Evolutionary conservation across 2,797 vertebrate genomes (phyloP), one percentile per base, ranked within the genome.

Genomic region (Picus viridis): DNA sequence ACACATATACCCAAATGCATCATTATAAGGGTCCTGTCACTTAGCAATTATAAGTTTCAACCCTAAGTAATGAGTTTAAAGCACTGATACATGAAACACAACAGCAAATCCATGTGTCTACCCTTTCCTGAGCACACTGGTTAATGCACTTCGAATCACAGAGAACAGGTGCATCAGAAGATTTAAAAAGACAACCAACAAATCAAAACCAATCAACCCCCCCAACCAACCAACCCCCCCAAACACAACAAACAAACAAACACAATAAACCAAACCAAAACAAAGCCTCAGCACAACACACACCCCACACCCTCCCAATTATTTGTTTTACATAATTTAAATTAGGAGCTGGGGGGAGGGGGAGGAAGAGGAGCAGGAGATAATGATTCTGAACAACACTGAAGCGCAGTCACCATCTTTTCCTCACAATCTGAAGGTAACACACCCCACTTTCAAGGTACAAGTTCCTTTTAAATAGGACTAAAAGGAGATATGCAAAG

Each of bases 1-100:
- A 76, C 7, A 16, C 32, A 27, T 0, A 0, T 59, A 45, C 23
- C 29, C 27, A 8, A 12, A 16, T 45, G 7, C 14, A 5, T 65
- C 61, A 22, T 53, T 41, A 27, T 12, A 51, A 43, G 11, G 12
- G 4, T n/a, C 36, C 30, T 47, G 7, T 61, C 77, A 58, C 41
- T 54, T 29, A 7, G 27, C 30, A 90, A 62, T 73, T 71, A n/a
- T 27, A 73, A 63, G 34, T 83, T 77, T 76, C 59, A 61, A 3
- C 23, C n/a, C 76, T 68, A 36, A 53, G 12, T 57, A 83, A 80
- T 7, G 53, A 39, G 17, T 64, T 86, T 70, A 76, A 92, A 86
- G 16, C 32, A 54, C 9, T 78, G 16, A 29, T 83, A 30, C 3
- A 3, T 20, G 39, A 75, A 22, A 78, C 13, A 26, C 56, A 71